Base-by-base conservation (phyloP, 1,140 invertebrate species). In the Oedothorax gibbosus region DNA sequence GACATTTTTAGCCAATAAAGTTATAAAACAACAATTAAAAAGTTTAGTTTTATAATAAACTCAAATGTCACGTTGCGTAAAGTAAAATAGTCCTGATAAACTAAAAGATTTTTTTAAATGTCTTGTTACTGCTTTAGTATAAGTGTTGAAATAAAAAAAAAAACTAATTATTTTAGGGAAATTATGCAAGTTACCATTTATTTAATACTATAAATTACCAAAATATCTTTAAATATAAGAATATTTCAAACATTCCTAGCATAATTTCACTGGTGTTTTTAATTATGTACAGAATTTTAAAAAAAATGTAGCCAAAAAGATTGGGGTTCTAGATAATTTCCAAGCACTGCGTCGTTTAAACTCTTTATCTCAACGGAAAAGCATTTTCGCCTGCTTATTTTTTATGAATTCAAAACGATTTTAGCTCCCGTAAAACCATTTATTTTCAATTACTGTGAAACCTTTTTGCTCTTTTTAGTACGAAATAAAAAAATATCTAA, bases 361-460 rank as follows among this genome's bases (percentile, higher is more conserved):
- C 72, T 75, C 60, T 75, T 75, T 75, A 75, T 75, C 72, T 60
- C 72, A 56, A 75, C 72, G 68, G 68, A 71, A 71, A 71, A 71
- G 68, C 68, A 71, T 71, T 71, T 71, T 71, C 50, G 50, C 68
- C 20, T 7, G 68, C 54, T 60, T 60, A 49, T 71, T 71, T 75
- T 75, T 75, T 57, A 53, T 57, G 53, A 56, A 75, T 75, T 75
- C 72, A 56, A 57, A 57, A 75, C 54, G 72, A 53, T 71, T 71
- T 71, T 18, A 51, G 69, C 53, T 50, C 35, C 72, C 72, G 72
- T 71, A 71, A 75, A 75, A 75, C 72, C 72, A 75, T 75, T 75
- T 75, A 75, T 75, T 75, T 75, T 75, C 72, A 75, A 75, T 75
- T 75, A 75, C 72, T 75, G 72, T 14, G 54, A 49, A 71, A 71